These are phyloP conservation scores for Caenorhabditis becei DNA, from an alignment of 2,888 invertebrate species.

Conservation along the genomic window DNA sequence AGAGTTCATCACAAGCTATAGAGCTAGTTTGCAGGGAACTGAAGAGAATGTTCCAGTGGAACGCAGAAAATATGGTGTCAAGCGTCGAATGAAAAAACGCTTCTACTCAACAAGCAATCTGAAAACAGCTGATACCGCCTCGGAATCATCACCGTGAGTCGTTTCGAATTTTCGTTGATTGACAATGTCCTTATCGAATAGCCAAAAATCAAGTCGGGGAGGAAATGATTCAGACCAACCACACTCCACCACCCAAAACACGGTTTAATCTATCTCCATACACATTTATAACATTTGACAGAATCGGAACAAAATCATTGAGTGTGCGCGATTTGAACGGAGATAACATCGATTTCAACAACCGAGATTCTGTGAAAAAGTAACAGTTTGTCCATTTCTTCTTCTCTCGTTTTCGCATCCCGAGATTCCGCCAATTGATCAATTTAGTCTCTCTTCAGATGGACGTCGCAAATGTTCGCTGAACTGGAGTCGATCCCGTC, in stretches of 20 bases:
- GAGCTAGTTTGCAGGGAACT: not conserved
- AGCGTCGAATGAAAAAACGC: conserved; percentile 41
- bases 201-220: conserved; percentile 1
- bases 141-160: conserved; percentile 32
- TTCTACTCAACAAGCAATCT: conserved; percentile 48
- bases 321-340: conserved; percentile 71
- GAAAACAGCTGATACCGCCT: conserved; percentile 4
- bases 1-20: not conserved
- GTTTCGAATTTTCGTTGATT: not conserved
- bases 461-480: conserved; percentile 74
- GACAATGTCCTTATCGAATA: conserved; percentile 6
- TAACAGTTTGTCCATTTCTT: conserved; percentile 18
- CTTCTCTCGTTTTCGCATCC: not conserved
- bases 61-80: conserved; percentile 28
- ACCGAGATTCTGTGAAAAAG: conserved; percentile 68
- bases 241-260: not conserved
- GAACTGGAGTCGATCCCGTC: conserved; percentile 72
- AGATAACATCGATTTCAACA: conserved; percentile 68
- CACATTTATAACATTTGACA: conserved; percentile 49
- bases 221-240: not conserved
- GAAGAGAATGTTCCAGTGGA: conserved; percentile 13
- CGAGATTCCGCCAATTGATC: not conserved
- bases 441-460: conserved; percentile 48
- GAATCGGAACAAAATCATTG: conserved; percentile 63
- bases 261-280: conserved; percentile 33